These are phyloP conservation scores for Platycheirus albimanus DNA, from an alignment of 2,888 invertebrate species.

Conservation along the genomic window DNA sequence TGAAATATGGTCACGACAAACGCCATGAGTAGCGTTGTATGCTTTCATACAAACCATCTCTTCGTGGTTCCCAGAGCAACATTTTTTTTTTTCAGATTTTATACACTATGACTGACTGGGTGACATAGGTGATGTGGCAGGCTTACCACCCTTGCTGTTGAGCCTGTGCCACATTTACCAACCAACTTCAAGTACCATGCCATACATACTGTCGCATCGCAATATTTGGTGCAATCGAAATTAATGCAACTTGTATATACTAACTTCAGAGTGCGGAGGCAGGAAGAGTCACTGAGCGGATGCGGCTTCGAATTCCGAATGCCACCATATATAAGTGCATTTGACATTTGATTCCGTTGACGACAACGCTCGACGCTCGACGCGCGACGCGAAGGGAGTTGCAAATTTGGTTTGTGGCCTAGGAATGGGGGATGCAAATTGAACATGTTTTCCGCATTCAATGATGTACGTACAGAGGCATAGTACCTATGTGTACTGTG, in stretches of 20 bases:
- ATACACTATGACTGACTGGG: too few relatives aligned
- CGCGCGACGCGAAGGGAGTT: not conserved
- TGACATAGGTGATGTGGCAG: too few relatives aligned
- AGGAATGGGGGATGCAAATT: slow-evolving; percentile 26
- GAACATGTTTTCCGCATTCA: slow-evolving; percentile 68
- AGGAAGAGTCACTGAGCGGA: slow-evolving; percentile 4
- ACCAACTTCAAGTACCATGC: slow-evolving; percentile 21
- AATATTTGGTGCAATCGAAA: slow-evolving; percentile 68
- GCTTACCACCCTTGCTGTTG: too few relatives aligned
- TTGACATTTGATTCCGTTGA: slow-evolving; percentile 50
- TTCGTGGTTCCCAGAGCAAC: too few relatives aligned
- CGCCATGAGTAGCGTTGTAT: too few relatives aligned
- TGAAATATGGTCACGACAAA: not conserved
- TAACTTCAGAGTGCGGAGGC: slow-evolving; percentile 31
- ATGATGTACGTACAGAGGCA: slow-evolving; percentile 20
- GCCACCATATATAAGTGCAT: slow-evolving; percentile 44
- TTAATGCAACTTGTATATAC: slow-evolving; percentile 62
- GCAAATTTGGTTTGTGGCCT: not conserved
- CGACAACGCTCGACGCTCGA: too few relatives aligned
- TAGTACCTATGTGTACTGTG: too few relatives aligned
- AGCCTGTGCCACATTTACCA: too few relatives aligned
- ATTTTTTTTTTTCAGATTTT: too few relatives aligned
- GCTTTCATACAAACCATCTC: too few relatives aligned
- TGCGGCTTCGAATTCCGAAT: slow-evolving; percentile 15
- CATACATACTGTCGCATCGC: slow-evolving; percentile 35